Evolutionary conservation across 1,140 invertebrate genomes (phyloP).

Genomic region (Penaeus japonicus): DNA sequence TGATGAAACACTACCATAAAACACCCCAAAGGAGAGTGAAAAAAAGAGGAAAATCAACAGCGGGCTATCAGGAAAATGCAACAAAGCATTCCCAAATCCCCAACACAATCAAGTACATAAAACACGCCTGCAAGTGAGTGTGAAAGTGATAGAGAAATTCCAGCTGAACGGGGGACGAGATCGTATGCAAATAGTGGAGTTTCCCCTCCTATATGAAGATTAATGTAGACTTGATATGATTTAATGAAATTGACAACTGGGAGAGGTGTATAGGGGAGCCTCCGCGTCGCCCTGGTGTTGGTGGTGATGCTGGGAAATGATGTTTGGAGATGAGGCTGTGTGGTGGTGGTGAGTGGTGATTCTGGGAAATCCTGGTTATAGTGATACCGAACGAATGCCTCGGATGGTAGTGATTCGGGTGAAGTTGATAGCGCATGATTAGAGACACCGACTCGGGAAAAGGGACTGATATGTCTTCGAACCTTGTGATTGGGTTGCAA

Average conservation of each 20-base stretch:
- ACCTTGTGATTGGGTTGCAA: no score
- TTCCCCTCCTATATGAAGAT: constrained; percentile 48
- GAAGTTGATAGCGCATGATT: no score
- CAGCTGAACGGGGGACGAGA: constrained; percentile 27
- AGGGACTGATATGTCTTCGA: no score
- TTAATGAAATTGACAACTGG: constrained; percentile 55
- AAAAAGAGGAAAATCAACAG: no score
- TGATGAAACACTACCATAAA: no score
- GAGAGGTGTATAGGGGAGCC: constrained; percentile 37
- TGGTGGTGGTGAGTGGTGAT: not conserved
- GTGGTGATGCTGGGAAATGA: not conserved
- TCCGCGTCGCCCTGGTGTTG: no score
- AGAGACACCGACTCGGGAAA: no score
- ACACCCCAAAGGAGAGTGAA: no score
- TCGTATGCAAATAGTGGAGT: constrained; percentile 39
- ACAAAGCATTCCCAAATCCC: not conserved
- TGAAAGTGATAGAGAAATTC: constrained; percentile 48
- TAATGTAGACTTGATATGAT: constrained; percentile 55
- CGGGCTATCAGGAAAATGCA: not conserved
- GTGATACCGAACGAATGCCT: no score
- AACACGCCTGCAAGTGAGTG: not conserved
- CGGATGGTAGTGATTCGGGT: no score
- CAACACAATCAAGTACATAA: not conserved
- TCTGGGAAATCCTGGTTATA: no score
- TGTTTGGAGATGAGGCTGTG: not conserved